A percentile compares a stretch with the other conserved stretches of the same genome.
Conservation (phyloP, 1,140 invertebrate genomes). For the Drosophila willistoni region DNA sequence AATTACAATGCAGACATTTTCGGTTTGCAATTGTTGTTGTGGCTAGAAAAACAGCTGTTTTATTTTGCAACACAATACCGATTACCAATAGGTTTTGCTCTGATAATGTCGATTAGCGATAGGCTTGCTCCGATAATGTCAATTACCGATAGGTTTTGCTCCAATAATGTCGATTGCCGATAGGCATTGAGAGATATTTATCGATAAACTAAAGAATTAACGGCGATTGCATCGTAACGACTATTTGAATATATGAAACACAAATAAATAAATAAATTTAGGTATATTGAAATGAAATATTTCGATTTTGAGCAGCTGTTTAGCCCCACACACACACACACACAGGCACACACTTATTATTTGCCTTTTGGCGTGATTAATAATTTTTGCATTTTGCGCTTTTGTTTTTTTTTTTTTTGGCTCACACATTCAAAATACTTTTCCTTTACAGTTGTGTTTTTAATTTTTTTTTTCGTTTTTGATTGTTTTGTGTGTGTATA, state of each 20-base stretch:
- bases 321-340: background rate
- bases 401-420: background rate
- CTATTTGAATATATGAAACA: background rate
- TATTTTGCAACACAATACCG: no score
- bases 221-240: background rate
- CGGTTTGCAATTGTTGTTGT: no score
- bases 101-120: background rate
- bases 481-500: slow-evolving; percentile 42
- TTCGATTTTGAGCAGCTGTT: background rate
- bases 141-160: no score
- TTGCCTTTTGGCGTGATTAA: slow-evolving; percentile 37
- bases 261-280: no score
- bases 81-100: no score
- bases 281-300: background rate
- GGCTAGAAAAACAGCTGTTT: slow-evolving; percentile 41
- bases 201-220: background rate
- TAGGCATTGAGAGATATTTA: background rate
- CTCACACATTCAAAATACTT: background rate
- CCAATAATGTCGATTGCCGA: no score
- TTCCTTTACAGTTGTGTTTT: slow-evolving; percentile 18
- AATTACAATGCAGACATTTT: slow-evolving; percentile 11
- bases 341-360: background rate
- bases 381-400: slow-evolving; percentile 31
- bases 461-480: slow-evolving; percentile 35
- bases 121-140: background rate